Base-by-base conservation (phyloP, 2,113 vertebrate species). In the Chaenogobius annularis region DNA sequence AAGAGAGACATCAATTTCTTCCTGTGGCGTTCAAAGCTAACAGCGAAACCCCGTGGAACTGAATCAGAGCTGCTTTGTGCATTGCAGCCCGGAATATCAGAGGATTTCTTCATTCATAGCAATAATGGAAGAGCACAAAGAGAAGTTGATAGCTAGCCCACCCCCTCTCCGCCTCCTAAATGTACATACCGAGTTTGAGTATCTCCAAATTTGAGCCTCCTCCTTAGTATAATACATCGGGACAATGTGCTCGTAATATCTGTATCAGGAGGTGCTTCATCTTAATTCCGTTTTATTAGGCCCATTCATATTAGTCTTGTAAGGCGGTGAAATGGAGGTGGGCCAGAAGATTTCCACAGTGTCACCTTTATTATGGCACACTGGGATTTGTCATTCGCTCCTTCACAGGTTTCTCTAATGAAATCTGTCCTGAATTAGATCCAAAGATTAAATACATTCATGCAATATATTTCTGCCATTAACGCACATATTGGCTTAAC, bases 211-310 rank as follows among this genome's bases (percentile, higher is more conserved):
- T 78, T 68, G 70, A 72, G 79, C 79, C 74, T 47, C 83, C 85
- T 75, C 79, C 83, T 84, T 87, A 82, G 72, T 79, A 85, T 81
- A 83, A 84, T 75, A 67, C 5, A 68, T 78, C 82, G 77, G 84
- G 87, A 87, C 90, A 91, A 89, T 91, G 86, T 87, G 82, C 84
- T 86, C 86, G 81, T 91, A 84, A 89, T 89, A 91, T 87, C 88
- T 85, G 80, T 84, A 91, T 90, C 88, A 87, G 87, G 71, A 58
- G 23, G 77, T 83, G 87, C 90, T 86, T 85, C 83, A 81, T 88
- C 89, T 88, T 92, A 87, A 91, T 91, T 90, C 87, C 88, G 81
- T 91, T 90, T 91, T 91, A 89, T 92, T 90, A 85, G 88, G 87
- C 82, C 87, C 89, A 90, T 90, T 90, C 88, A 88, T 89, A 89